phyloP scores from a whole-genome alignment of 2,113 vertebrate species.

The Actinemys pallida region DNA sequence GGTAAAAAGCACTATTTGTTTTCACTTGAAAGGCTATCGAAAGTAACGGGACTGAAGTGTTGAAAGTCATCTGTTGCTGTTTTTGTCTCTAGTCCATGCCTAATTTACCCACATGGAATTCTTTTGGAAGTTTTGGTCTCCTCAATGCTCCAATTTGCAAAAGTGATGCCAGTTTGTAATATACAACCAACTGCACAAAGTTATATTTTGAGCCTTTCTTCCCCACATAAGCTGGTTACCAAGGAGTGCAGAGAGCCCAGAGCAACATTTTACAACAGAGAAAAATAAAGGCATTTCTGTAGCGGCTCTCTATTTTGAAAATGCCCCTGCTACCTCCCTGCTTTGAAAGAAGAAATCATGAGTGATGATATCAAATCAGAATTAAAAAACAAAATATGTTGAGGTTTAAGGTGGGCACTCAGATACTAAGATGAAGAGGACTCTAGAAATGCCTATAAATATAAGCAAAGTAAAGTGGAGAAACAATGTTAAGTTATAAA shows the following conservation, averaged over 20 bases:
- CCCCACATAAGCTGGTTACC: neutral
- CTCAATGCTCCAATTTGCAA: neutral
- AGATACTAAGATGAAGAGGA: neutral
- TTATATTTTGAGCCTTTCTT: neutral
- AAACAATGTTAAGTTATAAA: constrained; percentile 29
- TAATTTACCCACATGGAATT: constrained; percentile 65
- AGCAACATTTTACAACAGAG: constrained; percentile 55
- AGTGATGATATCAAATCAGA: neutral
- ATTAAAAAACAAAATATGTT: neutral
- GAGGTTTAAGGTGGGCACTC: neutral
- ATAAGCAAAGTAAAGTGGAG: neutral
- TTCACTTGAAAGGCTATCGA: constrained; percentile 57
- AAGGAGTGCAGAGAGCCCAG: constrained; percentile 32
- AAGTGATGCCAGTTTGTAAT: neutral
- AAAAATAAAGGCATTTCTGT: constrained; percentile 31
- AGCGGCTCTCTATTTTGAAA: neutral
- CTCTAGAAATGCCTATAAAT: neutral
- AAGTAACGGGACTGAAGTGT: constrained; percentile 44
- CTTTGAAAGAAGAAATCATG: neutral
- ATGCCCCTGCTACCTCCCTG: neutral
- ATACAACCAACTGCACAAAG: neutral
- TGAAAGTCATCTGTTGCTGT: constrained; percentile 63
- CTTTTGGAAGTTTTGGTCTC: constrained; percentile 59
- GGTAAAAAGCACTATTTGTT: constrained; percentile 51
- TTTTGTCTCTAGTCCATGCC: constrained; percentile 69